phyloP scores from a whole-genome alignment of 1,140 invertebrate species.

The Drosophila novamexicana region DNA sequence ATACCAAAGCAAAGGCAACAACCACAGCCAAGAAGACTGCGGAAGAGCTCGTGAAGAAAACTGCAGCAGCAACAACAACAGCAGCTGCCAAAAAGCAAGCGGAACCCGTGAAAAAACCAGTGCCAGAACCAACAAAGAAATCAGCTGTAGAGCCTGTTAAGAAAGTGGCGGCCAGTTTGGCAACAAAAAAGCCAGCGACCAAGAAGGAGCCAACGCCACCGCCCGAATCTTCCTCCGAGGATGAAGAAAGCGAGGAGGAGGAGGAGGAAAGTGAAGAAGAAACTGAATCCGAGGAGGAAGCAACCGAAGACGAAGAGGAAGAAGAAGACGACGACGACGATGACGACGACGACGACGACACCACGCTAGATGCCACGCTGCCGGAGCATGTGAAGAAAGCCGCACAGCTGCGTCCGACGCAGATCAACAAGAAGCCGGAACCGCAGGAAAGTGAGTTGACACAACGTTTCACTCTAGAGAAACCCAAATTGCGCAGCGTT shows the following conservation, averaged over 20 bases:
- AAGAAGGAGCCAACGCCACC: conserved; percentile 76
- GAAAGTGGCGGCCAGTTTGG: conserved; percentile 36
- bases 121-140: conserved; percentile 64
- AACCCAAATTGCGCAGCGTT: conserved; percentile 79
- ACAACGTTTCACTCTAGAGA: conserved; percentile 80
- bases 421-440: conserved; percentile 67
- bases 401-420: conserved; percentile 63
- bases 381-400: conserved; percentile 75
- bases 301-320: conserved; percentile 57
- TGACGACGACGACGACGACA: conserved; percentile 53
- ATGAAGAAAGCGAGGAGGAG: conserved; percentile 67
- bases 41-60: conserved; percentile 53
- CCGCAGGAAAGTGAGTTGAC: conserved; percentile 77
- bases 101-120: conserved; percentile 58
- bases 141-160: conserved; percentile 37
- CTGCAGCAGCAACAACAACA: conserved; percentile 25
- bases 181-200: conserved; percentile 46
- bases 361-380: conserved; percentile 63
- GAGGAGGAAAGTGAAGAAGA: conserved; percentile 68
- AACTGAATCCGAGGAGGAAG: conserved; percentile 50
- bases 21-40: conserved; percentile 45
- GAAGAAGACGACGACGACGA: conserved; percentile 61
- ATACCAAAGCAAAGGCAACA: conserved; percentile 43
- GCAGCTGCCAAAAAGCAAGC: conserved; percentile 53
- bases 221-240: conserved; percentile 72